phyloP scores from a whole-genome alignment of 1,140 invertebrate genomes.

The Cheumatopsyche charites region DNA sequence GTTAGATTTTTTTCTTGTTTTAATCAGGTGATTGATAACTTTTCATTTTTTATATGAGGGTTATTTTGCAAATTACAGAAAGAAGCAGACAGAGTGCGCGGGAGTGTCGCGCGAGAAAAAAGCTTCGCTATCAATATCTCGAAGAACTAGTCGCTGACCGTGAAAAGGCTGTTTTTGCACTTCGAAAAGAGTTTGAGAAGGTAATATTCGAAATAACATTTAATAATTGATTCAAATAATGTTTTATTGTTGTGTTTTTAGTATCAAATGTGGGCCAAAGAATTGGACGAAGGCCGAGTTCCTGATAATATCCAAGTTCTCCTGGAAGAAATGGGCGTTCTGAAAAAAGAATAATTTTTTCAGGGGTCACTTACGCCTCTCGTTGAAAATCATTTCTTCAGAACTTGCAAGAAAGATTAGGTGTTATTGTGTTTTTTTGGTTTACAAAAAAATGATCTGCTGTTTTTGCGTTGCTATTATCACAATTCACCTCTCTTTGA shows the following conservation, averaged over 20 bases:
- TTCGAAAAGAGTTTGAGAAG: constrained; percentile 90
- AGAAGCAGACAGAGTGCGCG: constrained; percentile 94
- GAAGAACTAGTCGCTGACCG: constrained; percentile 93
- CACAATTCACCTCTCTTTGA: not conserved
- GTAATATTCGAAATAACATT: no score
- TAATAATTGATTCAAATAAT: no score
- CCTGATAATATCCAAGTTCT: constrained; percentile 78
- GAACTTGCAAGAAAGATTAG: not conserved
- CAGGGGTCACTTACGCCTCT: not conserved
- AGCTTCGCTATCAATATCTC: constrained; percentile 95
- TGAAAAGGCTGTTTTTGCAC: constrained; percentile 89
- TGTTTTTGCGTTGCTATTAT: not conserved
- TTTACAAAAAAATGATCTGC: not conserved
- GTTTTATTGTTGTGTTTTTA: constrained; percentile 58
- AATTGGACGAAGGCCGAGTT: constrained; percentile 77
- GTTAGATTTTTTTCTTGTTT: constrained; percentile 55
- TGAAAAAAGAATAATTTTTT: constrained; percentile 64
- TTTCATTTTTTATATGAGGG: not conserved
- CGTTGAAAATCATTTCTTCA: not conserved
- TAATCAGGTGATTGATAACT: not conserved
- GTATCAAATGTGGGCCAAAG: constrained; percentile 81
- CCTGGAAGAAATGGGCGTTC: constrained; percentile 71
- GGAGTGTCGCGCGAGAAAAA: constrained; percentile 96
- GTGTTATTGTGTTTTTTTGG: constrained; percentile 9
- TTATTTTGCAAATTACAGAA: constrained; percentile 66